Percentiles rank a stretch among this genome's conserved stretches.
phyloP scores from a whole-genome alignment of 2,113 vertebrate species.

The Candoia aspera region DNA sequence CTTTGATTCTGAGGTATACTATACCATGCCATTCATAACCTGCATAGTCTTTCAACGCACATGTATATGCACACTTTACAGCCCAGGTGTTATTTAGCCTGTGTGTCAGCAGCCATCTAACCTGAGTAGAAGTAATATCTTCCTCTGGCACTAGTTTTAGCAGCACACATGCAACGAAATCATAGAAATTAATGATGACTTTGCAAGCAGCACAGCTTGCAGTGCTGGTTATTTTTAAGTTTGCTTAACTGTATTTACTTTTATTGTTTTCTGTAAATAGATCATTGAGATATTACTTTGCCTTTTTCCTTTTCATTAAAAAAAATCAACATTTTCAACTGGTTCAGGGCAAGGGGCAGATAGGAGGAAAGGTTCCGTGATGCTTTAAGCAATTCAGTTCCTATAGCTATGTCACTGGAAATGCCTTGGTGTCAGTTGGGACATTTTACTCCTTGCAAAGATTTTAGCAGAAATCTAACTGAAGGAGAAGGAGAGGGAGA shows the following conservation, averaged over 20 bases:
- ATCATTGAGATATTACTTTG: background rate
- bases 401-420: background rate
- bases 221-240: background rate
- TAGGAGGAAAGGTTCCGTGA: background rate
- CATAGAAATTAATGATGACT: background rate
- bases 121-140: background rate
- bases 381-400: background rate
- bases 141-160: background rate
- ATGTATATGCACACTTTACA: background rate
- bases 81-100: background rate
- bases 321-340: background rate
- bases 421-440: background rate
- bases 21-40: background rate
- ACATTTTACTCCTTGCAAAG: background rate
- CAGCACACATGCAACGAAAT: background rate
- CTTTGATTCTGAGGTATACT: background rate
- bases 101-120: background rate
- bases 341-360: background rate
- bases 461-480: background rate
- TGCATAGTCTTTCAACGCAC: background rate
- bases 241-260: background rate
- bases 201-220: background rate
- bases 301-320: background rate
- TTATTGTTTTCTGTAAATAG: background rate
- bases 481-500: background rate